Conservation (phyloP, 2,888 invertebrate species). For the Mongoloraphidia duomilia region DNA sequence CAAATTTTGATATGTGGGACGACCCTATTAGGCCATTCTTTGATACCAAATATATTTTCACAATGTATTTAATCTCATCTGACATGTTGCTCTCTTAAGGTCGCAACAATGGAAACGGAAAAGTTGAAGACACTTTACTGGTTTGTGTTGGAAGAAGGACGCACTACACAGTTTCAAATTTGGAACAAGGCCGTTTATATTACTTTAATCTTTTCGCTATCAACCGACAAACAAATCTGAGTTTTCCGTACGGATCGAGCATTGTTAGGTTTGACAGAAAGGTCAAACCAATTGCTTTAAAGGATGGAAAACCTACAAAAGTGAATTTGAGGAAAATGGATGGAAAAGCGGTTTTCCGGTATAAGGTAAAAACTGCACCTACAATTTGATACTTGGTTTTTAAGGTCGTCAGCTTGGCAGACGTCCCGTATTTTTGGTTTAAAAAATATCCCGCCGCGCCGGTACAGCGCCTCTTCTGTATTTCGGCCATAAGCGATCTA, state of each 20-base stretch:
- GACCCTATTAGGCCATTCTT: background rate
- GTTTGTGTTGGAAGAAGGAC: slow-evolving; percentile 35
- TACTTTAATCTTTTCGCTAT: slow-evolving; percentile 39
- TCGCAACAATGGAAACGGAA: slow-evolving; percentile 4
- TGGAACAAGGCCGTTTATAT: slow-evolving; percentile 32
- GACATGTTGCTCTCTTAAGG: slow-evolving; percentile 1
- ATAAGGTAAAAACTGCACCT: slow-evolving; percentile 30
- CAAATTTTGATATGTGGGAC: background rate
- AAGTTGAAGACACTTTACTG: slow-evolving; percentile 19
- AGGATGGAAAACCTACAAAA: slow-evolving; percentile 33
- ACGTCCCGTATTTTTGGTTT: no score
- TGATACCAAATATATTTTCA: background rate
- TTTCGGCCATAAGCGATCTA: no score
- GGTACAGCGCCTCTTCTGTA: no score
- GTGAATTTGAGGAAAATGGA: slow-evolving; percentile 35
- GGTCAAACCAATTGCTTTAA: slow-evolving; percentile 26
- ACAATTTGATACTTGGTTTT: no score
- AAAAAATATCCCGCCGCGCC: no score
- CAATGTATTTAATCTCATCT: background rate
- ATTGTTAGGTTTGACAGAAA: slow-evolving; percentile 25
- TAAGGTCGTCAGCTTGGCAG: no score
- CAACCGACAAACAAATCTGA: slow-evolving; percentile 33
- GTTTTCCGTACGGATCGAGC: slow-evolving; percentile 33
- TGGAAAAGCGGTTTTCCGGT: slow-evolving; percentile 38
- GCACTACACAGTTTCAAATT: slow-evolving; percentile 31